Evolutionary conservation across 2,113 vertebrate genomes (phyloP).

Genomic region (Megaceryle maxima): DNA sequence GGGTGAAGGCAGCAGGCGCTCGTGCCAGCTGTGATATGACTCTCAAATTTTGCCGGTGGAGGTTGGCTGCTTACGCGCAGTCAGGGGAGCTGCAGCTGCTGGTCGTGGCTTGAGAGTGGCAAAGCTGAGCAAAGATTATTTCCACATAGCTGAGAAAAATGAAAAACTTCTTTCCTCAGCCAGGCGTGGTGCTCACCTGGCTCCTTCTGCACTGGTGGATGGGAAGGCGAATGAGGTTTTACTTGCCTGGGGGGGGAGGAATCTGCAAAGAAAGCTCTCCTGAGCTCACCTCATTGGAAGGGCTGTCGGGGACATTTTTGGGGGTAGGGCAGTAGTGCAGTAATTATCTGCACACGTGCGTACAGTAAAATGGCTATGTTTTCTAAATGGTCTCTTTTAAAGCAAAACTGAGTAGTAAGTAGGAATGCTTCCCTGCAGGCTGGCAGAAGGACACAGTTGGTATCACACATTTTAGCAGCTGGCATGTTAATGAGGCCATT

Average conservation of each 20-base stretch:
- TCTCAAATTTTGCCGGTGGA: neutral
- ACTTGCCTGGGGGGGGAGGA: neutral
- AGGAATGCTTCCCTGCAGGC: conserved; percentile 55
- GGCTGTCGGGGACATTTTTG: neutral
- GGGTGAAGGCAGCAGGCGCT: neutral
- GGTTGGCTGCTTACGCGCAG: neutral
- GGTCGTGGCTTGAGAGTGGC: neutral
- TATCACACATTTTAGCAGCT: conserved; percentile 70
- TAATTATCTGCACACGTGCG: neutral
- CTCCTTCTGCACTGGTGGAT: neutral
- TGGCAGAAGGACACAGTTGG: conserved; percentile 60
- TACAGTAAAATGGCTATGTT: conserved; percentile 35
- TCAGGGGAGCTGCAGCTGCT: neutral
- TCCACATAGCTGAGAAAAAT: neutral
- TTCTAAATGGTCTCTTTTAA: conserved; percentile 56
- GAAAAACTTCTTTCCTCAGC: neutral
- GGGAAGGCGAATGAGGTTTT: neutral
- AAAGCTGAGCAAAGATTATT: neutral
- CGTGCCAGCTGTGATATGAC: fast-evolving
- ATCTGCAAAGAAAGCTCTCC: neutral
- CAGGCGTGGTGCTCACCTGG: neutral
- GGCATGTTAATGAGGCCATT: conserved; percentile 73
- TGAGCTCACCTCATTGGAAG: neutral
- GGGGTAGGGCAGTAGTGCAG: neutral
- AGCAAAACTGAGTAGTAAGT: conserved; percentile 50